Percentiles rank a stretch among this genome's conserved stretches.
These are phyloP conservation scores for Hydrotaea cyrtoneurina DNA, from an alignment of 2,888 invertebrate species.

Conservation along the genomic window DNA sequence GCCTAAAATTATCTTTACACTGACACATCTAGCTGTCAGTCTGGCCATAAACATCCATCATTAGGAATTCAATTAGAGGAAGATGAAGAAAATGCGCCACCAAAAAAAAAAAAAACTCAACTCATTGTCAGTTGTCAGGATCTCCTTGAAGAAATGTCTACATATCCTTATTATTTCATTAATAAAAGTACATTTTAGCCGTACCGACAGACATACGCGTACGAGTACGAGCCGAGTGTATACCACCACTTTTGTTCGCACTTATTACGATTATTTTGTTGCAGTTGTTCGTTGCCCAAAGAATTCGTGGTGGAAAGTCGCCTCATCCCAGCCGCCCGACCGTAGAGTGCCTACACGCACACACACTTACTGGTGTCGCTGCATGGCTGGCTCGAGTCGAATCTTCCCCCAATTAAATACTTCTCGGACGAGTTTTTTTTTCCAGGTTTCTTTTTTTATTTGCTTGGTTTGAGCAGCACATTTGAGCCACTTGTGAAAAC, in stretches of 20 bases:
- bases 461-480: conserved; percentile 47
- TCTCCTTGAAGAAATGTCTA: conserved; percentile 50
- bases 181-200: conserved; percentile 24
- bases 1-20: neutral
- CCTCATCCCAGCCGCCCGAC: neutral
- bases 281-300: conserved; percentile 5
- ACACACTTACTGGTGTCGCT: conserved; percentile 5
- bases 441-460: conserved; percentile 35
- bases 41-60: neutral
- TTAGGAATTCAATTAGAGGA: conserved; percentile 28
- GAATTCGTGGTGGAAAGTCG: conserved; percentile 5
- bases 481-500: conserved; percentile 77
- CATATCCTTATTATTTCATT: conserved; percentile 65
- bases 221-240: too few relatives aligned
- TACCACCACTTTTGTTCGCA: neutral
- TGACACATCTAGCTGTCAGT: too few relatives aligned
- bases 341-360: conserved; percentile 17
- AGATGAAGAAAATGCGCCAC: conserved; percentile 12
- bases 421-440: conserved; percentile 48
- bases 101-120: conserved; percentile 10
- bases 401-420: conserved; percentile 59
- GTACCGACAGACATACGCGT: neutral
- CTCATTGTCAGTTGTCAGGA: conserved; percentile 59
- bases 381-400: conserved; percentile 16
- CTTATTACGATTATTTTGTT: neutral